Base-by-base conservation (phyloP, 2,797 vertebrate species). In the Sus cebifrons region DNA sequence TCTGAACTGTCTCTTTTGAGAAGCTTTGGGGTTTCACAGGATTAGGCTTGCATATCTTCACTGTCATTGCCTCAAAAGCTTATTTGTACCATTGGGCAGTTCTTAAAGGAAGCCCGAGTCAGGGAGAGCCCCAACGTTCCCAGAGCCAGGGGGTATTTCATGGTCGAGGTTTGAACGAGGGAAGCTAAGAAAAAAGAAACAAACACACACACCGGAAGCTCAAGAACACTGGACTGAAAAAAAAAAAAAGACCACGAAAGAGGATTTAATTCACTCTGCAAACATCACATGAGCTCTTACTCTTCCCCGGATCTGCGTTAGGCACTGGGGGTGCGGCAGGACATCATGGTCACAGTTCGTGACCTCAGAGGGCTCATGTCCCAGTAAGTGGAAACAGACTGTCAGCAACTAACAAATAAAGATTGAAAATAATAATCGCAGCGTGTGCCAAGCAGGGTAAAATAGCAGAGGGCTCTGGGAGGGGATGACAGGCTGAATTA, bases 351-450 rank as follows among this genome's bases (percentile, higher is more conserved):
- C 73, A 29, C 10, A 9, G 52, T 20, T 21, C 56, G 79, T 73
- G 91, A 62, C 88, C 68, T 44, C 78, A 36, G 64, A 58, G 56
- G 64, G 21, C 32, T 77, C 29, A 4, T 0, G 0, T 16, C 60
- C 60, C 27, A 18, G 36, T 3, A 7, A 15, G 4, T 1, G 5
- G 44, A 77, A 25, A 44, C 23, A 56, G 52, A 49, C 2, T 6
- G 29, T 5, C 27, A 86, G 60, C 17, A 4, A 11, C 23, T 0
- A 67, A 36, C 13, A 86, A 73, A 2, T 20, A 27, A 16, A 40
- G 49, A 64, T 1, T 3, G 25, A 2, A n/a, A 58, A 25, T 9
- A 27, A 25, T 1, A 0, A 1, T 0, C 15, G 40, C 20, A 21
- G 70, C 54, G 21, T 13, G 4, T 7, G 36, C 29, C 70, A 16